Evolutionary conservation across 1,140 invertebrate species (phyloP).

Genomic region (Stegodyphus dumicola): DNA sequence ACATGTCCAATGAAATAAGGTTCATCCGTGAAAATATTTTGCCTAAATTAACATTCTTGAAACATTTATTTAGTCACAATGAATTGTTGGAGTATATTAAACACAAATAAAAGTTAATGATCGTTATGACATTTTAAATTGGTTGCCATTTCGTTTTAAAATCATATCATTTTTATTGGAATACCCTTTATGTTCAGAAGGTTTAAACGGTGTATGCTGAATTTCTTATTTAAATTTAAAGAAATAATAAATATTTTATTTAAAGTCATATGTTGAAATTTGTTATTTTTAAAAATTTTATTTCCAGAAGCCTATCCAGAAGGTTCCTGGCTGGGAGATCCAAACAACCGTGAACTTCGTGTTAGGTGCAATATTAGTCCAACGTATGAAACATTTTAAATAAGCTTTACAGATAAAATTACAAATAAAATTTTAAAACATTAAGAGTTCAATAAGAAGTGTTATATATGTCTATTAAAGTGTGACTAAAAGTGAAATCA

Average conservation of each 20-base stretch:
- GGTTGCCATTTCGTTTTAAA: background rate
- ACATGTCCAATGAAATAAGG: too few species aligned
- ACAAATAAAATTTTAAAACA: too few species aligned
- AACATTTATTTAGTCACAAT: too few species aligned
- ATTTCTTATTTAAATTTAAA: slow-evolving; percentile 67
- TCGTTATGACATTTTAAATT: too few species aligned
- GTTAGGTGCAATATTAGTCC: slow-evolving; percentile 68
- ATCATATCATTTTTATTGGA: background rate
- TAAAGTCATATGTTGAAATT: slow-evolving; percentile 15
- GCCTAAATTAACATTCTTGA: too few species aligned
- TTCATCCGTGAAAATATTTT: too few species aligned
- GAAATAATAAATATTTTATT: background rate
- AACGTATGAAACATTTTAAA: slow-evolving; percentile 64
- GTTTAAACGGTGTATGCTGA: slow-evolving; percentile 65
- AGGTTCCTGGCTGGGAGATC: slow-evolving; percentile 70
- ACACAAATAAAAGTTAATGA: too few species aligned
- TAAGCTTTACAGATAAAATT: too few species aligned
- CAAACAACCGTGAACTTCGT: slow-evolving; percentile 68
- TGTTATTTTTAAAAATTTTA: slow-evolving; percentile 6
- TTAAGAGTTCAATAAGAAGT: too few species aligned
- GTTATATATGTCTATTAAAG: too few species aligned
- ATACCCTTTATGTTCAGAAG: slow-evolving; percentile 1
- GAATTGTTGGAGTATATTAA: too few species aligned
- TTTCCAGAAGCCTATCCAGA: slow-evolving; percentile 68
- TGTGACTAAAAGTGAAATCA: too few species aligned